Evolutionary conservation across 2,113 vertebrate genomes (phyloP).

Genomic region (Oenanthe oenanthe): DNA sequence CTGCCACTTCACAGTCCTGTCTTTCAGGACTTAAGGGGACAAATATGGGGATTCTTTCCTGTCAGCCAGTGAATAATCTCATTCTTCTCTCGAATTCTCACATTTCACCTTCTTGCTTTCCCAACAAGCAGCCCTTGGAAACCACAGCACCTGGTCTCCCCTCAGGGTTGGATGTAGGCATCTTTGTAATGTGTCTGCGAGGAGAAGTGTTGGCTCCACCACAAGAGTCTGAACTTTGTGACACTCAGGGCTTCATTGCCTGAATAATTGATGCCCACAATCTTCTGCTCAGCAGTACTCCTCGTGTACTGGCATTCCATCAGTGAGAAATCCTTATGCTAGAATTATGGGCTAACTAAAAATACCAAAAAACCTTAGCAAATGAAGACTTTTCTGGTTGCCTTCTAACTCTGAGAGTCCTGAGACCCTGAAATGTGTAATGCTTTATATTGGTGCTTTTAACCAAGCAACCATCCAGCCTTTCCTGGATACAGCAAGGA

Average conservation of each 20-base stretch:
- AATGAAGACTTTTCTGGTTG: background rate
- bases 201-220: background rate
- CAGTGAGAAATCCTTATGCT: background rate
- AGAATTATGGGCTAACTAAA: background rate
- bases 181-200: background rate
- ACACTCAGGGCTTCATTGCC: background rate
- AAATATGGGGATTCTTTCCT: background rate
- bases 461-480: background rate
- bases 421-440: background rate
- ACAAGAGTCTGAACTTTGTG: accelerated
- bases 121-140: background rate
- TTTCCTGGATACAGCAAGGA: background rate
- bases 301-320: background rate
- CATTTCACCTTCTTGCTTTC: background rate
- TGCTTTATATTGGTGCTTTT: background rate
- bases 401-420: background rate
- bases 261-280: background rate
- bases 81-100: background rate
- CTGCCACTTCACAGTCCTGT: background rate
- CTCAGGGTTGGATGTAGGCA: background rate
- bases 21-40: background rate
- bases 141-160: background rate
- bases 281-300: accelerated
- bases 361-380: background rate
- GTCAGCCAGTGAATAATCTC: background rate